Conservation (phyloP, 2,797 vertebrate genomes). For the Peromyscus attwateri region DNA sequence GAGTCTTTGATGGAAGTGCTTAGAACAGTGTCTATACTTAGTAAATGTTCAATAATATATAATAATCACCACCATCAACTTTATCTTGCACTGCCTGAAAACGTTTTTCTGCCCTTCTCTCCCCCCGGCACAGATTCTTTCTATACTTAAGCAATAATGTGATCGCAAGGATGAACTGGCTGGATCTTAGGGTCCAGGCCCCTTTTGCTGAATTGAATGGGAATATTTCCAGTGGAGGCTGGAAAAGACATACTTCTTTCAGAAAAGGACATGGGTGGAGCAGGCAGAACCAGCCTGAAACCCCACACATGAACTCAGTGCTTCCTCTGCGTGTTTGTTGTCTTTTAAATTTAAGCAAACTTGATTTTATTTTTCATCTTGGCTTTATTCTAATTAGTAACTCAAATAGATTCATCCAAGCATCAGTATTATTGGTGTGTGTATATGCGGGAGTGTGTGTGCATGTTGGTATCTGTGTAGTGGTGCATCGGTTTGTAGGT, state of each 20-base stretch:
- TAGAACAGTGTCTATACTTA: background rate
- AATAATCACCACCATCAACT: background rate
- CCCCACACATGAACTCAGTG: background rate
- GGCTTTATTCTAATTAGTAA: constrained; percentile 39
- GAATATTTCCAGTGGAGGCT: background rate
- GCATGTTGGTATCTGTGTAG: background rate
- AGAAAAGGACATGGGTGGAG: background rate
- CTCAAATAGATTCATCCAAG: background rate
- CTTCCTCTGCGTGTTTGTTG: background rate
- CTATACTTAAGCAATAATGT: background rate
- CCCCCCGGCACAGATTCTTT: background rate
- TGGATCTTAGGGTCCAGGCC: background rate
- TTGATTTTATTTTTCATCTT: constrained; percentile 45
- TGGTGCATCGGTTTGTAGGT: background rate
- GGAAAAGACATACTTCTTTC: background rate
- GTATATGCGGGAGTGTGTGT: background rate
- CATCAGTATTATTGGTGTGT: background rate
- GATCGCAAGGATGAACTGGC: background rate
- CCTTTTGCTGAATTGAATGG: constrained; percentile 5
- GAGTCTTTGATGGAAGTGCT: background rate
- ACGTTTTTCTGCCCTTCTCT: constrained; percentile 1
- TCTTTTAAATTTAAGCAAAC: constrained; percentile 2
- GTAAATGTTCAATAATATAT: background rate
- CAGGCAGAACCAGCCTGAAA: background rate
- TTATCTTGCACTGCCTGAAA: constrained; percentile 17